phyloP scores from a whole-genome alignment of 2,888 invertebrate genomes.

The Cartodere bifasciata region DNA sequence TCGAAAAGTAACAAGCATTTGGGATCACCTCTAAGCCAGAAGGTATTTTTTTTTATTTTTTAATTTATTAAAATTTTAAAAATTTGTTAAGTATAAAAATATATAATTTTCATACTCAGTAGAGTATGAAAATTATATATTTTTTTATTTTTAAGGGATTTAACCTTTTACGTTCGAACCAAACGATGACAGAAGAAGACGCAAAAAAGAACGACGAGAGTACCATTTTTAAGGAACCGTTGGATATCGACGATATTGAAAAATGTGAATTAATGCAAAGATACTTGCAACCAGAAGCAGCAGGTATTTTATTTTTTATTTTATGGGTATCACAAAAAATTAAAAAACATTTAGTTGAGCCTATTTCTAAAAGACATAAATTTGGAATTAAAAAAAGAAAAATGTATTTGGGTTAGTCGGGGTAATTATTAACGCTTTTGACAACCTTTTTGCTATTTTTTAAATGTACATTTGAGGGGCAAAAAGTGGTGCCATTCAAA shows the following conservation, averaged over 20 bases:
- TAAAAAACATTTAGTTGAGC: no score
- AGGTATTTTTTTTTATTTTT: conserved; percentile 27
- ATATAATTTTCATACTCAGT: conserved; percentile 1
- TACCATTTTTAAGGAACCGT: conserved; percentile 3
- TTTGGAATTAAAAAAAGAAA: no score
- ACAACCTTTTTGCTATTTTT: no score
- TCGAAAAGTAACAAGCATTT: conserved; percentile 14
- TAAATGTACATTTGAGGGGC: no score
- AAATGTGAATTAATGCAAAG: conserved; percentile 25
- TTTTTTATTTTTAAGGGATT: conserved; percentile 24
- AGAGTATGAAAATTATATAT: not conserved
- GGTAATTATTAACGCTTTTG: no score
- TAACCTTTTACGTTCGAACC: conserved; percentile 23
- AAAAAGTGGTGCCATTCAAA: no score
- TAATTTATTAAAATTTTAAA: not conserved
- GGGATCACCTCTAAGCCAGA: conserved; percentile 48
- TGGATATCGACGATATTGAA: conserved; percentile 9
- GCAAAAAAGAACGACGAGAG: no score
- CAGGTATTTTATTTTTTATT: conserved; percentile 11
- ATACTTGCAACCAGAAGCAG: conserved; percentile 19
- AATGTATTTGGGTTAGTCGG: no score
- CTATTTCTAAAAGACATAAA: no score
- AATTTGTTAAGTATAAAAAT: not conserved
- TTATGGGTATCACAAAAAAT: no score
- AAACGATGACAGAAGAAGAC: conserved; percentile 18